Conservation (phyloP, 2,888 invertebrate genomes). For the Embidobia sp. region DNA sequence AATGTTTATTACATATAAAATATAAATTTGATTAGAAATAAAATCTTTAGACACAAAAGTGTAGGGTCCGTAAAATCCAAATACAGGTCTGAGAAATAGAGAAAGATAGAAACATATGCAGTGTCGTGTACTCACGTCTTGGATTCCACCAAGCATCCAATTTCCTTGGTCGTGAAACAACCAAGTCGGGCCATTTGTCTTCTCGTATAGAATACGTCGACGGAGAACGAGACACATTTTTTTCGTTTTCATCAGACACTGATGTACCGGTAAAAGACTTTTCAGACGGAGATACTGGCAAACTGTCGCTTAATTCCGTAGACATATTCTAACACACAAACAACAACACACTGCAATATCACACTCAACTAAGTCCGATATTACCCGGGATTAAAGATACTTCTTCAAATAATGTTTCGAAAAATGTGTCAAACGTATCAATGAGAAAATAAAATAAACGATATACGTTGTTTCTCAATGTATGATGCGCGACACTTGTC, state of each 20-base stretch:
- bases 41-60: no score
- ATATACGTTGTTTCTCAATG: slow-evolving; percentile 14
- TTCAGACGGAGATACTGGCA: slow-evolving; percentile 80
- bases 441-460: no score
- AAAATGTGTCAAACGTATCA: no score
- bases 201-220: slow-evolving; percentile 84
- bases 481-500: slow-evolving; percentile 42
- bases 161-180: slow-evolving; percentile 79
- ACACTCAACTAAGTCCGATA: slow-evolving; percentile 32
- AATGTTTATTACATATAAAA: no score
- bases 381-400: not conserved
- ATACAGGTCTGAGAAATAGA: slow-evolving; percentile 34
- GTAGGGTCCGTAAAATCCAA: not conserved
- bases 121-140: slow-evolving; percentile 76
- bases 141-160: slow-evolving; percentile 79
- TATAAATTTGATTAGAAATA: not conserved
- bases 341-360: slow-evolving; percentile 28
- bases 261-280: slow-evolving; percentile 79
- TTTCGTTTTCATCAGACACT: slow-evolving; percentile 81
- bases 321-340: slow-evolving; percentile 75
- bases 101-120: slow-evolving; percentile 32
- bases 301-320: slow-evolving; percentile 76
- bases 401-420: no score
- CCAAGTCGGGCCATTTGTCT: slow-evolving; percentile 81
- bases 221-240: slow-evolving; percentile 83